These are phyloP conservation scores for Rhea pennata DNA, from an alignment of 2,113 vertebrate species.

Conservation along the genomic window DNA sequence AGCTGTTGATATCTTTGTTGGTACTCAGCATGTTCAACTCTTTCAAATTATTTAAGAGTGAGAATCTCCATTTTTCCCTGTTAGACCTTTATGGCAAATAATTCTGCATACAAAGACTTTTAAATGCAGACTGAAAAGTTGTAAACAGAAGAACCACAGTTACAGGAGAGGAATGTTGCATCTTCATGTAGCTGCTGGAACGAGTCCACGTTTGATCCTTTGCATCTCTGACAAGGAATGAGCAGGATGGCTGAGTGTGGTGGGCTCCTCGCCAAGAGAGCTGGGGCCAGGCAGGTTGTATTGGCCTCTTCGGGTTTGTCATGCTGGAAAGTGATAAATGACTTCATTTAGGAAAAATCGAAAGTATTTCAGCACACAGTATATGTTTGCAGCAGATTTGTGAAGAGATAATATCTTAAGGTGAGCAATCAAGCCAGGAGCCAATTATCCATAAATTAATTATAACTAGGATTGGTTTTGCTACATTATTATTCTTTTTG, in stretches of 20 bases:
- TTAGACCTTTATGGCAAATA: too few relatives aligned
- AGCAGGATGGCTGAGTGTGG: background rate
- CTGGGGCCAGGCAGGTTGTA: background rate
- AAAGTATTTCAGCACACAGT: background rate
- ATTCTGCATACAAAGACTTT: background rate
- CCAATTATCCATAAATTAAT: background rate
- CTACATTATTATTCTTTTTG: background rate
- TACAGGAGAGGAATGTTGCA: background rate
- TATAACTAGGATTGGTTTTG: background rate
- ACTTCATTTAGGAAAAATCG: background rate
- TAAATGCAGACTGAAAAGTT: background rate
- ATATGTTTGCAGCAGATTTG: background rate
- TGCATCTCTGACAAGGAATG: background rate
- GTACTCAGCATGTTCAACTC: fast-evolving
- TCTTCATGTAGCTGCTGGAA: background rate
- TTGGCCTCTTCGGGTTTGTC: background rate
- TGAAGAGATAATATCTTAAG: background rate
- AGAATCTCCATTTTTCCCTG: background rate
- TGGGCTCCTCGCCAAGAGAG: background rate
- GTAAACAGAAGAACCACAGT: background rate
- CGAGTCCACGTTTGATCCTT: background rate
- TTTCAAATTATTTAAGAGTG: background rate
- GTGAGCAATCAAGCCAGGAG: background rate
- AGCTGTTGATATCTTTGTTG: background rate
- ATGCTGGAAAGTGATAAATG: background rate